Evolutionary conservation across 2,113 vertebrate species (phyloP), one percentile per base, ranked within the genome.

Genomic region (Nothocercus julius): DNA sequence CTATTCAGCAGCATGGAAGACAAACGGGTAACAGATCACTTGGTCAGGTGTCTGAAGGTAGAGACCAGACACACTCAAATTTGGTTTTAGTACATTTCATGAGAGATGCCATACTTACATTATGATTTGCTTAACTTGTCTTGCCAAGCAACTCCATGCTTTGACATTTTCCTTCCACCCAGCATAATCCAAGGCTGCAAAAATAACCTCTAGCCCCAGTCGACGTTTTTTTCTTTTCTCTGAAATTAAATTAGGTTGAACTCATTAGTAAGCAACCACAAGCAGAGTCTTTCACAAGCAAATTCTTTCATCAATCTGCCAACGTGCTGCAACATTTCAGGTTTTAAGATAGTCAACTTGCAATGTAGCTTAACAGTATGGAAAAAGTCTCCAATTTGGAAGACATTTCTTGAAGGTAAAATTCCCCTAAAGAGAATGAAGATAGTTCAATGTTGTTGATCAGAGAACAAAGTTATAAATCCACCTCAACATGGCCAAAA

Each of bases 141-240:
- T 95, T 56, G 97, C 93, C 89, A 99, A 96, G 79, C 91, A 93
- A 20, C 88, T 98, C 99, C 99, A 99, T 3, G 97, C 98, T 42
- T 97, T 97, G 59, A 97, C 6, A 56, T 98, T 98, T 89, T 95
- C 97, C 72, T 98, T 98, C 98, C 99, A 99, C 63, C 98, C 98
- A 86, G 98, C 95, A 56, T 98, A 99, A 97, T 99, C 99, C 72
- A 99, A 97, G 70, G 97, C 97, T 54, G 98, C 97, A 88, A 99
- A 98, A 74, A 98, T 79, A 10, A 99, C 98, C 49, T 89, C 91
- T 13, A 99, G 90, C 9, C 98, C 98, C 69, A 98, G 96, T 2
- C 91, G 95, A 16, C 36, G 87, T 38, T 98, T 85, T 59, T 94
- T 95, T 18, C 90, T 80, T 85, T 97, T 97, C 10, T 96, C 99